phyloP scores from a whole-genome alignment of 2,113 vertebrate species.

The Danionella cerebrum region DNA sequence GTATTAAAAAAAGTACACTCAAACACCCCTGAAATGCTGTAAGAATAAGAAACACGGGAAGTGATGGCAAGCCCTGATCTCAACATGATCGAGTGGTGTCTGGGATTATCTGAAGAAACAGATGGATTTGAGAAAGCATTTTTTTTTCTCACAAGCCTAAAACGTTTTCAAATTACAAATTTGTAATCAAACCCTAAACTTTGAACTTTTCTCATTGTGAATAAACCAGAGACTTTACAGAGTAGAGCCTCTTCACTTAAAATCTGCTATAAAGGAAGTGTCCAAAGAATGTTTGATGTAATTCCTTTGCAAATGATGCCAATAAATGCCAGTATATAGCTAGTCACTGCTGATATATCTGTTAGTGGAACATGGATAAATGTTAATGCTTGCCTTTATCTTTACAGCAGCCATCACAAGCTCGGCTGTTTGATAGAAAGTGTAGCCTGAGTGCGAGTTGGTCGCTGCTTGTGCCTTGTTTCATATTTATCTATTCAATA shows the following conservation, averaged over 20 bases:
- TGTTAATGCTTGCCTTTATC: neutral
- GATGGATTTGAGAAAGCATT: too few species aligned
- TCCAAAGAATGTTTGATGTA: neutral
- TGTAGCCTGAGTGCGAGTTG: neutral
- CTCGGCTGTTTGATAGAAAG: neutral
- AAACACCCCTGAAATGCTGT: too few species aligned
- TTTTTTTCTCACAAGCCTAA: too few species aligned
- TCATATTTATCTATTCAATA: too few species aligned
- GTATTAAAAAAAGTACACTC: too few species aligned
- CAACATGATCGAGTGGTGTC: too few species aligned
- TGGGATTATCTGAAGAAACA: too few species aligned
- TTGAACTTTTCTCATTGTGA: too few species aligned
- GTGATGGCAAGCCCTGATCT: too few species aligned
- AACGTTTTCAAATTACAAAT: too few species aligned
- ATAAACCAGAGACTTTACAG: neutral
- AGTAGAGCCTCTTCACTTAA: neutral
- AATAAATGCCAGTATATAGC: neutral
- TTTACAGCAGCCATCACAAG: neutral
- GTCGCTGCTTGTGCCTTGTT: neutral
- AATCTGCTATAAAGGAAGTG: neutral
- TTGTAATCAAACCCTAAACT: neutral
- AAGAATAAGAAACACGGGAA: too few species aligned
- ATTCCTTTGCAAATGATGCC: neutral
- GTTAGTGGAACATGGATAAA: neutral
- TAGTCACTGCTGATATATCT: slow-evolving; percentile 2